Evolutionary conservation across 2,113 vertebrate species (phyloP), one percentile per base, ranked within the genome.

Genomic region (Erpornis zantholeuca): DNA sequence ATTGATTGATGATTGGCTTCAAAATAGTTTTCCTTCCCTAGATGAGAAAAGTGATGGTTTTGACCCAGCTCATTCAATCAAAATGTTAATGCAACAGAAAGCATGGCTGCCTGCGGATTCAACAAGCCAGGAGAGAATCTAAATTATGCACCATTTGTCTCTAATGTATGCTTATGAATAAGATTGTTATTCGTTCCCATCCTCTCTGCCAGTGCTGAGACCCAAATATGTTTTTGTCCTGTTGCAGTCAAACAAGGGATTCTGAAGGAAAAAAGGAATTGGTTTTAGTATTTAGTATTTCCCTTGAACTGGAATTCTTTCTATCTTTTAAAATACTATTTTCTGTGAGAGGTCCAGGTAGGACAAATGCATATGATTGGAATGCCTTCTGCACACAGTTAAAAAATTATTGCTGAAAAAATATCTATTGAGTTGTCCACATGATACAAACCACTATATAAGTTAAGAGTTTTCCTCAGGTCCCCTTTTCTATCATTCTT

Each of bases 1-100:
- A 97, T 97, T 98, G 98, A 98, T 97, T 98, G 98, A 98, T 97
- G 97, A 98, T 97, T 98, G 95, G 77, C 84, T 98, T 97, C 94
- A 96, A 95, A 98, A 97, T 88, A 94, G 92, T 97, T 97, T 98
- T 97, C 88, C 88, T 96, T 92, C 81, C 78, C 85, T 95, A 92
- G 95, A 95, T 96, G 94, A 94, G 96, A 97, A 97, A 97, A 96
- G 90, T 95, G 97, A 94, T 71, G 72, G 80, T 92, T 97, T 97
- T 98, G 96, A 98, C 97, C 96, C 97, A 95, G 90, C 92, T 97
- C 76, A 90, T 98, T 98, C 97, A 97, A 98, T 98, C 98, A 98
- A 98, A 97, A 98, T 98, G 96, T 95, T 97, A 98, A 98, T 97
- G 90, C 86, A 91, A 97, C 75, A 82, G 77, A 96, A 97, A 98